Base-by-base conservation (phyloP, 2,113 vertebrate genomes). In the Neopipo cinnamomea region DNA sequence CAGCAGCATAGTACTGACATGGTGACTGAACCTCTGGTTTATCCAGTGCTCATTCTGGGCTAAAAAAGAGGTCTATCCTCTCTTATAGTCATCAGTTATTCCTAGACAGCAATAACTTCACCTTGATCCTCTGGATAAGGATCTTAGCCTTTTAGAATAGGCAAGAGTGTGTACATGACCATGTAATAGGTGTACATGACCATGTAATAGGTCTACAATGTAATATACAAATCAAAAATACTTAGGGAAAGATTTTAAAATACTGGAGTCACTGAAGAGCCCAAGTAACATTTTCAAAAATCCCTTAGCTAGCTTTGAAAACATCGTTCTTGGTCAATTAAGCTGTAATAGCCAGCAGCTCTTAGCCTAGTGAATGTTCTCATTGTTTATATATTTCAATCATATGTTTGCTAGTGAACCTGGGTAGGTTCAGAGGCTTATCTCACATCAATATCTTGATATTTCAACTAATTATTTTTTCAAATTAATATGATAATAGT, bases 401-500 rank as follows among this genome's bases (percentile, higher is more conserved):
- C 41, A 2, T 72, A 28, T 39, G 21, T 72, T 76, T 90, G 27
- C 62, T 95, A 46, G 37, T 61, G 39, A 78, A 59, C 42, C 27
- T 86, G 16, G 4, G 44, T 80, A 68, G 42, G 37, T 94, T 93
- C 72, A 72, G 59, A 73, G 31, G 17, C 55, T 88, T 90, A 75
- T 88, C 75, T 92, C 41, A 81, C 39, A 53, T 78, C 15, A 55
- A 18, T 46, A 74, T 89, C 58, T 77, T 85, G n/a, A n/a, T 85
- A 72, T 88, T 88, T 89, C 62, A 63, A 44, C 49, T 87, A 79
- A 91, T 87, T 82, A 59, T 86, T 67, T 83, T 88, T 59, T 94
- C 61, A 79, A 91, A 92, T 95, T 93, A 89, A 76, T 91, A 56
- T 52, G 49, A 35, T 84, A 84, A 71, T 93, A 67, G 33, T 47